Evolutionary conservation across 2,113 vertebrate species (phyloP).

Genomic region (Lophochroa leadbeateri): DNA sequence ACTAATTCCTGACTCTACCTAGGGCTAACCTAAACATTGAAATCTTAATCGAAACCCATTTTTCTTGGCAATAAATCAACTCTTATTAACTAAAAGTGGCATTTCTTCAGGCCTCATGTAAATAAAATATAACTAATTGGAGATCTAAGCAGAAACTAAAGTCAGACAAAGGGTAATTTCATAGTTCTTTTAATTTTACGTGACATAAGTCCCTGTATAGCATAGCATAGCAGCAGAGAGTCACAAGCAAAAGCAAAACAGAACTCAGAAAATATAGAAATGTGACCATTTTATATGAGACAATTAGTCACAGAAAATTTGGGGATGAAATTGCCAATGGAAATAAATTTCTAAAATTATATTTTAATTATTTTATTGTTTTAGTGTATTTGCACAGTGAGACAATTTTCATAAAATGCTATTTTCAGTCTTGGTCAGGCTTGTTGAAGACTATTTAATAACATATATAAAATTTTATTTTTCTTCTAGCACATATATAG

Average conservation of each 20-base stretch:
- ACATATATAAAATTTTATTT: background rate
- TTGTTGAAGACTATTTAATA: background rate
- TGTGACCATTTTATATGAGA: background rate
- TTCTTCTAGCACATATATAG: background rate
- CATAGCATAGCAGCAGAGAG: background rate
- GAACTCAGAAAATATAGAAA: background rate
- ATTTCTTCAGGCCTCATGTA: background rate
- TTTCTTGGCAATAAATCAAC: background rate
- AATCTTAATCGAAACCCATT: background rate
- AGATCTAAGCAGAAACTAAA: background rate
- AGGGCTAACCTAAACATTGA: background rate
- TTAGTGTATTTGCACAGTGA: background rate
- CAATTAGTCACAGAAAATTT: background rate
- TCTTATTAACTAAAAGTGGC: background rate
- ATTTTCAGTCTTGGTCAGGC: fast-evolving
- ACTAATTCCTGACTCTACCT: background rate
- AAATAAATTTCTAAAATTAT: background rate
- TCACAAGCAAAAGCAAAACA: background rate
- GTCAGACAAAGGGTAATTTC: background rate
- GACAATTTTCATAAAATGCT: background rate
- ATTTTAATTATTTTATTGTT: background rate
- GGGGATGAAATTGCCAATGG: background rate
- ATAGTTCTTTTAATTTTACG: background rate
- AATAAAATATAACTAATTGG: slow-evolving; percentile 4
- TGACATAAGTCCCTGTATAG: background rate